phyloP scores from a whole-genome alignment of 2,797 vertebrate species.

The Arnoldichthys spilopterus region DNA sequence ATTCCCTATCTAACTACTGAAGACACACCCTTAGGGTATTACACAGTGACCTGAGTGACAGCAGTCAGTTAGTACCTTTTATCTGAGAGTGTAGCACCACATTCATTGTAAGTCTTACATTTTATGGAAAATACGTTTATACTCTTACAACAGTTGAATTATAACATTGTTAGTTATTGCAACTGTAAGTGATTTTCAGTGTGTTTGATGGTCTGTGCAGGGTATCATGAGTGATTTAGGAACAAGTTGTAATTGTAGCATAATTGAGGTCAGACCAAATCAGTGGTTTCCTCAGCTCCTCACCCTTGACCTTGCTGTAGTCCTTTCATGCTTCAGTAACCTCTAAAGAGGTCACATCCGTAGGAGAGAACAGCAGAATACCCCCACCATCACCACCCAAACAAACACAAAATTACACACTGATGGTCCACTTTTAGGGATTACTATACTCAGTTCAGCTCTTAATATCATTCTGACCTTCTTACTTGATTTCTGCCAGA shows the following conservation, averaged over 20 bases:
- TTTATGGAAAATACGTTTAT: too few species aligned
- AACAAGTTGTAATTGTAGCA: background rate
- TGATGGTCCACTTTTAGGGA: background rate
- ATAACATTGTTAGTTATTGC: too few species aligned
- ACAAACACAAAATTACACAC: background rate
- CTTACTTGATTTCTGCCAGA: background rate
- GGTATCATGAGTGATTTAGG: too few species aligned
- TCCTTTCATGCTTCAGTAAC: constrained; percentile 35
- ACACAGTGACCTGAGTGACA: too few species aligned
- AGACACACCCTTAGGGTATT: too few species aligned
- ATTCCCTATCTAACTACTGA: too few species aligned
- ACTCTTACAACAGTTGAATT: too few species aligned
- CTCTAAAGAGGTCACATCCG: constrained; percentile 23
- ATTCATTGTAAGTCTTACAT: too few species aligned
- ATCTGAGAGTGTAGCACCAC: too few species aligned
- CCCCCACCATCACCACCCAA: background rate
- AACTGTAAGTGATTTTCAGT: background rate
- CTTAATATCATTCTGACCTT: background rate
- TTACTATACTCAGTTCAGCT: background rate
- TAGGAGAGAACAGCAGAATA: background rate
- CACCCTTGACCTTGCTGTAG: constrained; percentile 21
- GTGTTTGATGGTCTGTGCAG: background rate
- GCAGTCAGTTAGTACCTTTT: too few species aligned
- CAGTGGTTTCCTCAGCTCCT: constrained; percentile 4
- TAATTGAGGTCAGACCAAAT: constrained; percentile 32